Conservation (phyloP, 30 jellyfish, hydroid and myxozoan genomes). For the Mastigias papua region DNA sequence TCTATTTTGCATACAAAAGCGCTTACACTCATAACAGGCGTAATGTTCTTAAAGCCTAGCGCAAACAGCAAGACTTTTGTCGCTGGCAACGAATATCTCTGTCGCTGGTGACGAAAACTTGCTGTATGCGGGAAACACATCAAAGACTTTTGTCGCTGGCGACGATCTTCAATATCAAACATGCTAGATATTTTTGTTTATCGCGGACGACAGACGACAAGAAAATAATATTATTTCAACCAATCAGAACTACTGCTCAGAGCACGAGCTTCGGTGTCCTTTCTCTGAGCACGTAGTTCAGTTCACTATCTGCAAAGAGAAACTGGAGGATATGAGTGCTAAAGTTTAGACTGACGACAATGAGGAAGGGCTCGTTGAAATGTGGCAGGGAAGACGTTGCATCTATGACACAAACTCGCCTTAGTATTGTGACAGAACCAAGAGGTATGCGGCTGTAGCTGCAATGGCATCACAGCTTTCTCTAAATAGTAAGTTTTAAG, state of each 20-base stretch:
- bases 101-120: constrained; percentile 30
- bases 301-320: background rate
- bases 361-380: constrained; percentile 13
- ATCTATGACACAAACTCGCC: constrained; percentile 3
- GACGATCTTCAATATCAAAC: constrained; percentile 6
- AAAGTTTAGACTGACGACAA: constrained; percentile 5
- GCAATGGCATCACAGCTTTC: background rate
- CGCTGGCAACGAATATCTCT: background rate
- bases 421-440: constrained; percentile 13
- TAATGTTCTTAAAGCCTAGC: too few relatives aligned
- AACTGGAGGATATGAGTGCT: background rate
- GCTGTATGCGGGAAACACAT: constrained; percentile 8
- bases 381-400: constrained; percentile 39
- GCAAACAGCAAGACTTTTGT: background rate
- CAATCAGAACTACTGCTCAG: constrained; percentile 1
- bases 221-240: background rate
- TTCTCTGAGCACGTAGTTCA: background rate
- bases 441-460: constrained; percentile 9
- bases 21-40: too few relatives aligned
- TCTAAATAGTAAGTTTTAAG: background rate
- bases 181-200: background rate
- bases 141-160: constrained; percentile 13
- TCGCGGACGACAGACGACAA: background rate
- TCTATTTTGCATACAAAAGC: too few relatives aligned
- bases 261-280: constrained; percentile 5